phyloP scores from a whole-genome alignment of 2,797 vertebrate genomes.

The Gephyroberyx darwinii region DNA sequence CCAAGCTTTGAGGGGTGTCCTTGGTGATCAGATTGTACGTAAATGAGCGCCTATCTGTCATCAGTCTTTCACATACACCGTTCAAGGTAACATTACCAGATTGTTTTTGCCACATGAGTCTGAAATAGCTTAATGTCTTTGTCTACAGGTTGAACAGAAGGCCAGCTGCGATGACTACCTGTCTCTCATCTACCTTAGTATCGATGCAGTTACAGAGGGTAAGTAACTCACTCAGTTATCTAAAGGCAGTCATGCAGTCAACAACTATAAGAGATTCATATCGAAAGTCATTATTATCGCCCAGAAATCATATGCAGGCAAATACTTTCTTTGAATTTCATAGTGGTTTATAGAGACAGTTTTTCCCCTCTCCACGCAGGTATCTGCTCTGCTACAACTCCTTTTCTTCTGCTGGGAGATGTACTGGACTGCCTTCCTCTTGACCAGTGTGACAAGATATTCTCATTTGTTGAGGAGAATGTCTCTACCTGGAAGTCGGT shows the following conservation, averaged over 20 bases:
- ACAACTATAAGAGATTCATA: background rate
- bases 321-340: background rate
- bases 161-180: conserved; percentile 90
- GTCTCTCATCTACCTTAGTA: conserved; percentile 94
- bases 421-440: conserved; percentile 97
- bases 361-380: conserved; percentile 73
- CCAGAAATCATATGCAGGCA: too few relatives aligned
- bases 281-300: too few relatives aligned
- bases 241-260: background rate
- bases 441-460: conserved; percentile 96
- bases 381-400: conserved; percentile 95
- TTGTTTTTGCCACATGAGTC: fast-evolving
- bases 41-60: background rate
- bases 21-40: conserved; percentile 95
- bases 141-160: conserved; percentile 86
- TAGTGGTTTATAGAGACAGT: too few relatives aligned
- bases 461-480: conserved; percentile 98
- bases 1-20: conserved; percentile 90
- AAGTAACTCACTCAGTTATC: conserved; percentile 28
- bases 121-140: background rate
- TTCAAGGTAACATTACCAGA: too few relatives aligned
- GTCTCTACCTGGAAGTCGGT: conserved; percentile 99
- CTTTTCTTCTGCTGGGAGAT: conserved; percentile 94
- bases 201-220: conserved; percentile 95
- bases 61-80: background rate